These are phyloP conservation scores for Parauchenoglanis punctatus DNA, from an alignment of 2,797 vertebrate species.

Conservation along the genomic window DNA sequence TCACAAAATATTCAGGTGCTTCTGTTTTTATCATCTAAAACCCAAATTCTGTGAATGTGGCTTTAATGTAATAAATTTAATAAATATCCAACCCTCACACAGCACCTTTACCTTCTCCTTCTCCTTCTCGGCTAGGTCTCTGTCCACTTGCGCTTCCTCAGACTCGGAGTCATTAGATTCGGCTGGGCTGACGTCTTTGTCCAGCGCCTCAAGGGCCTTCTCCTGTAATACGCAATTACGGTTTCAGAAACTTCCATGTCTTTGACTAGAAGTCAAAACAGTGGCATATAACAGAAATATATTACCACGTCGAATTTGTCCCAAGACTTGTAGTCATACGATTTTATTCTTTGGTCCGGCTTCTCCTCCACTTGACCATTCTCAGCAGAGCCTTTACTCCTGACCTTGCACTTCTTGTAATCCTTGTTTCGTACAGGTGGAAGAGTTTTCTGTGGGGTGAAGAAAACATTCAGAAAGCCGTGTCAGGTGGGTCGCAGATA, in stretches of 20 bases:
- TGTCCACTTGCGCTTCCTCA: slow-evolving; percentile 81
- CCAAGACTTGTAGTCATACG: slow-evolving; percentile 90
- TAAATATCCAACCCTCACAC: not conserved
- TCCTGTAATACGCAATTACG: slow-evolving; percentile 73
- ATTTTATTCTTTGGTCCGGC: slow-evolving; percentile 80
- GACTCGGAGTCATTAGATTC: slow-evolving; percentile 90
- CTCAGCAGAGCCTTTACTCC: slow-evolving; percentile 67
- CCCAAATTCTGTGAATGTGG: not conserved
- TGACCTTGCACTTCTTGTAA: slow-evolving; percentile 83
- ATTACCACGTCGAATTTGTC: slow-evolving; percentile 94
- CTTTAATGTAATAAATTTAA: not conserved
- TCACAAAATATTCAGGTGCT: not conserved
- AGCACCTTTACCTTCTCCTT: slow-evolving; percentile 67
- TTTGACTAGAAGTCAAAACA: not conserved
- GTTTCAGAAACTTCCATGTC: not conserved
- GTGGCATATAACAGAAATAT: not conserved
- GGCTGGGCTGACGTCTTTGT: slow-evolving; percentile 84
- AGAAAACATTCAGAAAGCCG: not conserved
- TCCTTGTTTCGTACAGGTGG: slow-evolving; percentile 91
- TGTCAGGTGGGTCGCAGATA: not conserved
- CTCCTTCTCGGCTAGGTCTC: slow-evolving; percentile 86
- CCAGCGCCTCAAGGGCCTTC: slow-evolving; percentile 86
- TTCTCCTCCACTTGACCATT: slow-evolving; percentile 72
- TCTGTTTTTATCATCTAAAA: not conserved
- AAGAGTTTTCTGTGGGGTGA: slow-evolving; percentile 70